Evolutionary conservation across 2,888 invertebrate species (phyloP), one percentile per base, ranked within the genome.

Genomic region (Gnatocerus cornutus): DNA sequence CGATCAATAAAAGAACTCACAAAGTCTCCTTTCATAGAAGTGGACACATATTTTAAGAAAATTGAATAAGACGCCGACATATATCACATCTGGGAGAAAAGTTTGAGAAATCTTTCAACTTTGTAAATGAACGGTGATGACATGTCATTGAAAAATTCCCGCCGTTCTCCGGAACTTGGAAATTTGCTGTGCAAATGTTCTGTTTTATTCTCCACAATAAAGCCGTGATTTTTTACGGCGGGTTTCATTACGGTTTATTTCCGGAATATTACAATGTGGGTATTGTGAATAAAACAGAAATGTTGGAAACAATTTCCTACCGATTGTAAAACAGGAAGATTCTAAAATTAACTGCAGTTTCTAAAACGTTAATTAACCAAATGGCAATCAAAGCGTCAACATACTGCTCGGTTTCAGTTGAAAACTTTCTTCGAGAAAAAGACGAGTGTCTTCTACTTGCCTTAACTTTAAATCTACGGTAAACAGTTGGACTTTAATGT

Each of bases 171-270:
- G 55, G 39, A 37, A 55, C 16, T 21, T 10, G 37, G 3, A 16
- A 14, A 52, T 52, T 52, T 30, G 30, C 52, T 52, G 30, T 13
- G 13, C 21, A 21, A 21, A 52, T 12, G 29, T 12, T 52, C 33
- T 12, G 16, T 46, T 16, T 55, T 16, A 55, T 55, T 55, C 33
- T n/a, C 37, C n/a, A 55, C 39, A 55, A 55, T 39, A 52, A 52
- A 52, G 52, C 33, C 1, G 33, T 13, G 52, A 30, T 52, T 50
- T 52, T 52, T 52, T 52, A 52, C 8, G 14, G 33, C 52, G 33
- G 8, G 14, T 52, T 52, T 52, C 52, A 30, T 29, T 52, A 48
- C 16, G 45, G 45, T 16, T 5, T 48, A 48, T 50, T 50, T 50
- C 29, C 21, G 50, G 10, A 14, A 33, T 33, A 14, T 33, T 30